Evolutionary conservation across 1,140 invertebrate species (phyloP).

Genomic region (Brachionus rotundiformis): DNA sequence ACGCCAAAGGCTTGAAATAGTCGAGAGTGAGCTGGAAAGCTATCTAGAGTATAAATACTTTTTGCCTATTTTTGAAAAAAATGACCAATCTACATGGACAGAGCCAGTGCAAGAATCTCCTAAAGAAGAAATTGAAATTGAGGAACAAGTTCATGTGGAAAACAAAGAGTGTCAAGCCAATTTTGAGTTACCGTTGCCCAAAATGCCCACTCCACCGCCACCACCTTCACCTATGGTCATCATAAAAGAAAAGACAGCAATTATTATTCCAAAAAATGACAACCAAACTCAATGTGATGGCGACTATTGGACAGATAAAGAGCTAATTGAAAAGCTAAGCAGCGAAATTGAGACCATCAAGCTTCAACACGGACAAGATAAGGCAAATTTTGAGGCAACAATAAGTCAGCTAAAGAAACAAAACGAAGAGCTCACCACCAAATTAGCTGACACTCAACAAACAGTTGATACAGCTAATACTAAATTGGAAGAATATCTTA

Average conservation of each 20-base stretch:
- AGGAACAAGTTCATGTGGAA: background rate
- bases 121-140: background rate
- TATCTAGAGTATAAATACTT: slow-evolving; percentile 28
- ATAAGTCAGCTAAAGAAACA: background rate
- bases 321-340: background rate
- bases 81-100: background rate
- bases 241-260: slow-evolving; percentile 11
- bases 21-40: slow-evolving; percentile 1
- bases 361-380: background rate
- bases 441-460: background rate
- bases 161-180: slow-evolving; percentile 18
- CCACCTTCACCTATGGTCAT: background rate
- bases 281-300: slow-evolving; percentile 25
- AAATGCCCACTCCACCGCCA: background rate
- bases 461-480: background rate
- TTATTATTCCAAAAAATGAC: background rate
- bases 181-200: background rate
- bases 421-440: background rate
- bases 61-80: slow-evolving; percentile 1
- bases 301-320: slow-evolving; percentile 16
- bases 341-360: background rate
- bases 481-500: slow-evolving; percentile 14
- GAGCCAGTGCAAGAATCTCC: background rate
- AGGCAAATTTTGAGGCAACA: background rate
- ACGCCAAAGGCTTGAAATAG: slow-evolving; percentile 10